Conservation (phyloP, 2,888 invertebrate species). For the Rotaria magnacalcarata region DNA sequence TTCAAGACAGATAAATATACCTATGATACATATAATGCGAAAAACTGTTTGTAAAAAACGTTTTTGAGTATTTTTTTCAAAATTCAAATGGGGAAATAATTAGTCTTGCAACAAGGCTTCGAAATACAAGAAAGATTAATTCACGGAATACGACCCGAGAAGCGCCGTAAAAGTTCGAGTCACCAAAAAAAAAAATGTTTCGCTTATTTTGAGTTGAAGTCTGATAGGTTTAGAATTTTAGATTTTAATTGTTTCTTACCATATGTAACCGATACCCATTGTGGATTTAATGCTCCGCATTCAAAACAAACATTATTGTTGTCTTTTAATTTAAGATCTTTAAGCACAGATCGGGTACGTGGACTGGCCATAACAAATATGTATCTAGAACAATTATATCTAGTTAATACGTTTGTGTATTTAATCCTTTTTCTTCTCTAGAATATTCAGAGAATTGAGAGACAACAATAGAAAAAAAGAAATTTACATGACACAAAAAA, state of each 20-base stretch:
- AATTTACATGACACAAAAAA: constrained; percentile 17
- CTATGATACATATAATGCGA: background rate
- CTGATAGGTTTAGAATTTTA: too few relatives aligned
- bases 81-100: too few relatives aligned
- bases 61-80: too few relatives aligned
- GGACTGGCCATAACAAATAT: constrained; percentile 81
- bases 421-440: background rate
- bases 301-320: constrained; percentile 98
- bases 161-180: too few relatives aligned
- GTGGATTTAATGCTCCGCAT: constrained; percentile 89
- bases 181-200: too few relatives aligned
- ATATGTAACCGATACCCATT: constrained; percentile 97
- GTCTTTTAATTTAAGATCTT: constrained; percentile 78
- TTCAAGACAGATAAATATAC: constrained; percentile 92
- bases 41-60: too few relatives aligned
- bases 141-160: too few relatives aligned
- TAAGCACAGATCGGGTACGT: constrained; percentile 80
- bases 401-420: background rate
- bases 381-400: constrained; percentile 9
- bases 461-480: constrained; percentile 2
- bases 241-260: constrained; percentile 61
- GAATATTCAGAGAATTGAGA: background rate
- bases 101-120: too few relatives aligned
- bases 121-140: too few relatives aligned
- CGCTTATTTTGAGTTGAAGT: too few relatives aligned